These are phyloP conservation scores for Monoplex corrugatus DNA, from an alignment of 2,888 invertebrate species.

Conservation along the genomic window DNA sequence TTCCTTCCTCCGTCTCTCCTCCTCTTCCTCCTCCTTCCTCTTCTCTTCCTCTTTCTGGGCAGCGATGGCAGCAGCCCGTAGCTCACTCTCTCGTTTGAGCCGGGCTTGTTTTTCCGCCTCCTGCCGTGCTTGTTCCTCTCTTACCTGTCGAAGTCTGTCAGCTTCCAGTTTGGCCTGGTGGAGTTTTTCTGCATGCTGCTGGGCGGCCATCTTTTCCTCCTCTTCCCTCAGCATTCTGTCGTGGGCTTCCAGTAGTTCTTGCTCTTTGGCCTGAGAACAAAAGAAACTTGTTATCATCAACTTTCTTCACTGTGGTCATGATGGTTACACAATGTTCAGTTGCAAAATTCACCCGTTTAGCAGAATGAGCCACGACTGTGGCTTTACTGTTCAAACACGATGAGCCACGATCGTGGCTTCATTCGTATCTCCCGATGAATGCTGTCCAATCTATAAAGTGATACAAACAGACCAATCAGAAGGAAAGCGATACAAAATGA, in stretches of 20 bases:
- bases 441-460: no score
- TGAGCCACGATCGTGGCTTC: no score
- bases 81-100: background rate
- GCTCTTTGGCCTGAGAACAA: slow-evolving; percentile 41
- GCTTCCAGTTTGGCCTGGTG: slow-evolving; percentile 58
- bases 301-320: no score
- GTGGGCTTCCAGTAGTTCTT: slow-evolving; percentile 32
- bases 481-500: no score
- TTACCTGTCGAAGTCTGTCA: slow-evolving; percentile 52
- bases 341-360: no score
- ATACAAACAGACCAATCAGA: no score
- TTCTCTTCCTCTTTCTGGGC: background rate
- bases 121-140: slow-evolving; percentile 20
- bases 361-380: no score
- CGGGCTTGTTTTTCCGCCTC: slow-evolving; percentile 13
- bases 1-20: background rate
- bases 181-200: slow-evolving; percentile 57
- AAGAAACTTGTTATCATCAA: background rate
- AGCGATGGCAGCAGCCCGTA: background rate
- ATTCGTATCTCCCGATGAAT: no score
- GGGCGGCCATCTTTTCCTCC: slow-evolving; percentile 41
- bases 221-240: slow-evolving; percentile 14
- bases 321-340: no score
- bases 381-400: no score
- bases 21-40: background rate